phyloP scores from a whole-genome alignment of 2,797 vertebrate genomes.

The Cossypha polioptera region DNA sequence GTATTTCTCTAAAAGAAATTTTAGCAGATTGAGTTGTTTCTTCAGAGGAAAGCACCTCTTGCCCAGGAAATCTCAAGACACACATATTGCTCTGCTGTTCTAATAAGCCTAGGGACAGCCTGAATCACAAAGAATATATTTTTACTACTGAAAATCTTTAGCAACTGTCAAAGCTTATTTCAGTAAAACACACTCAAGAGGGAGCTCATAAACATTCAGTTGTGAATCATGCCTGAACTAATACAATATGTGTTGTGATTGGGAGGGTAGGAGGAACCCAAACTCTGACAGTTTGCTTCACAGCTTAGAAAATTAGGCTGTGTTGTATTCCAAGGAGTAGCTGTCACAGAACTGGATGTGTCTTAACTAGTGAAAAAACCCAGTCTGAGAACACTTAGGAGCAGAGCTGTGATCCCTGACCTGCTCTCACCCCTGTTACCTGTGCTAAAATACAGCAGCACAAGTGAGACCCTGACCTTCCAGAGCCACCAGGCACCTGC shows the following conservation, averaged over 20 bases:
- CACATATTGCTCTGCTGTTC: neutral
- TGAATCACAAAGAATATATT: neutral
- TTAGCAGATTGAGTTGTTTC: neutral
- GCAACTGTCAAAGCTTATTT: neutral
- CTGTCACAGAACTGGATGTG: neutral
- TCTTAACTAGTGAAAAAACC: neutral
- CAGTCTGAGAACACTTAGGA: neutral
- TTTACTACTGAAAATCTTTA: neutral
- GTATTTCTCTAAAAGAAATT: neutral
- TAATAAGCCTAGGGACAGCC: neutral
- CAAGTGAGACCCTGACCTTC: fast-evolving
- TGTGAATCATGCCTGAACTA: neutral
- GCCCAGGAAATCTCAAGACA: neutral
- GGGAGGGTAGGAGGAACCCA: neutral
- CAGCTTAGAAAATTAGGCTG: neutral
- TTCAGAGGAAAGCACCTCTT: neutral
- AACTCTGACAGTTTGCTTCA: neutral
- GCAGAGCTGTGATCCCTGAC: neutral
- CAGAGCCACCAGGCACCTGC: fast-evolving
- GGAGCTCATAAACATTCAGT: neutral
- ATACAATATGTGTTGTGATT: neutral
- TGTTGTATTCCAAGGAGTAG: neutral
- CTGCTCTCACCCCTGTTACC: neutral
- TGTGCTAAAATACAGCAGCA: neutral
- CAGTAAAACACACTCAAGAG: neutral